phyloP scores from a whole-genome alignment of 2,113 vertebrate genomes.

The Pseudorasbora parva region DNA sequence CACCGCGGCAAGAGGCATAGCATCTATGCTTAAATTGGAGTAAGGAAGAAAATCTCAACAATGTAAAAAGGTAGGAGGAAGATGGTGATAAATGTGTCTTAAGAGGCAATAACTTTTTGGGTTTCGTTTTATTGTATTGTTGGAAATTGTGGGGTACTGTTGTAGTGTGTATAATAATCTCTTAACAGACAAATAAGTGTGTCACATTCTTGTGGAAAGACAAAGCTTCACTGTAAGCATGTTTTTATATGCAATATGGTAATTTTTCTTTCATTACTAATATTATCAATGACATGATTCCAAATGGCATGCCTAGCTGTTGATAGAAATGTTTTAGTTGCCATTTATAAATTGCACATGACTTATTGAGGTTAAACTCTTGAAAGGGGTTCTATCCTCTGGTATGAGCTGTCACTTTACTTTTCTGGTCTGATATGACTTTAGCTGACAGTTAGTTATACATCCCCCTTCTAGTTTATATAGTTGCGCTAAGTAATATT shows the following conservation, averaged over 20 bases:
- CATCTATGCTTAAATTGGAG: background rate
- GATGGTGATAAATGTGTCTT: background rate
- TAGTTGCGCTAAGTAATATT: background rate
- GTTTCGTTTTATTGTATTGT: background rate
- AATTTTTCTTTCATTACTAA: background rate
- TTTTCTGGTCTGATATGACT: background rate
- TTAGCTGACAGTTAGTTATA: constrained; percentile 12
- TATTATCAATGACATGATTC: background rate
- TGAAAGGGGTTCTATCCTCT: background rate
- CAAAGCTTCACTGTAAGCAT: constrained; percentile 4
- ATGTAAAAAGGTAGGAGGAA: background rate
- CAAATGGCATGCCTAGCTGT: background rate
- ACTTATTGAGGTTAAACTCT: constrained; percentile 29
- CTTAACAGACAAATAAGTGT: background rate
- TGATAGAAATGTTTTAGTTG: background rate
- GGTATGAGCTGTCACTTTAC: constrained; percentile 25
- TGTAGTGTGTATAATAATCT: background rate
- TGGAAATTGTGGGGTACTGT: background rate
- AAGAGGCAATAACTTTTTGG: background rate
- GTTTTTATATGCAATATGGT: background rate
- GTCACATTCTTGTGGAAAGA: background rate
- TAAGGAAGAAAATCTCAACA: background rate
- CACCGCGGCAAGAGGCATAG: background rate
- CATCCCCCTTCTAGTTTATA: constrained; percentile 12
- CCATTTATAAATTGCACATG: background rate